Evolutionary conservation across 1,140 invertebrate genomes (phyloP), one percentile per base, ranked within the genome.

Genomic region (Muscidifurax raptorellus): DNA sequence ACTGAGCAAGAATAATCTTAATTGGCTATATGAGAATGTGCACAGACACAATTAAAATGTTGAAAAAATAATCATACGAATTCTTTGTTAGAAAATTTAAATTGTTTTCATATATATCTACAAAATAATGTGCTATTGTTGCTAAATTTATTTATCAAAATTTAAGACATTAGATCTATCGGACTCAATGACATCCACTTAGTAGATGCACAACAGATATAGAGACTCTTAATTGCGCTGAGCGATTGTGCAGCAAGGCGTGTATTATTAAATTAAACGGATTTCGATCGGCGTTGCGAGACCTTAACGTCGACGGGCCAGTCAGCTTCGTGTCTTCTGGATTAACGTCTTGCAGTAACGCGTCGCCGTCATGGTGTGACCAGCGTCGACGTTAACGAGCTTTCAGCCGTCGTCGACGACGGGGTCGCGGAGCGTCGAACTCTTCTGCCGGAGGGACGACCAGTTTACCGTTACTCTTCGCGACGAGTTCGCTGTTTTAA

Each of bases 221-320:
- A 59, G 6, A 47, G 3, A 47, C 13, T 47, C 1, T 10, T 47
- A 59, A 59, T 59, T 59, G 6, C 52, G 7, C 15, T n/a, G 5
- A 59, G 52, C 52, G 52, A 59, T 59, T 59, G 52, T 59, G 22
- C 22, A 59, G 15, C 52, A 59, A 59, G 52, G 72, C 72, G 72
- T 36, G 25, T 77, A 52, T 74, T 75, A 82, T 82, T 76, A 66
- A 66, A 82, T 82, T 82, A 82, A 82, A 76, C 30, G 72, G 47
- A 64, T 66, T 82, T 52, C 47, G 81, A 82, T 82, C 27, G 47
- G 44, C 12, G n/a, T 6, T 40, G 36, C 36, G 18, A 12, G 74
- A 18, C 40, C 12, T n/a, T 13, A 22, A 7, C 36, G 40, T 1
- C 59, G 25, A 44, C 44, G 44, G 3, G 75, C 0, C 44, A 30